Base-by-base conservation (phyloP, 2,113 vertebrate species). In the Bostrychus sinensis region DNA sequence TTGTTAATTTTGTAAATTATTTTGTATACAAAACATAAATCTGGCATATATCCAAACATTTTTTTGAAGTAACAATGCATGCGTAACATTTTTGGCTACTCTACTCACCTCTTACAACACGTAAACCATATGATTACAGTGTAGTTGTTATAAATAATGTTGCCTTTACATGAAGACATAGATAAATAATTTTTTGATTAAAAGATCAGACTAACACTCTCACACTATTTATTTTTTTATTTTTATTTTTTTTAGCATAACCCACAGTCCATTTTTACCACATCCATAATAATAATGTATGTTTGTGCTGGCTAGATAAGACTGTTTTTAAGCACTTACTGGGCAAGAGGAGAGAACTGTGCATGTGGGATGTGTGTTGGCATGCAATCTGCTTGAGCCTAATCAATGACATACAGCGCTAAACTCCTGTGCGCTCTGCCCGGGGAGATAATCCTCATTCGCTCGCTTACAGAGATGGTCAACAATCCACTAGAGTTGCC, bases 361-460 rank as follows among this genome's bases (percentile, higher is more conserved):
- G 70, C 39, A 64, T 70, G 65, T 77, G 77, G 77, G 67, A 46
- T 66, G 72, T 39, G 34, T 59, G 62, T 57, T 85, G 82, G 74
- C 81, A 87, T 80, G 75, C 69, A 69, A 69, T 50, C 55, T 65
- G 70, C 17, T 7, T 51, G 58, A 60, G 78, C 63, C 70, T 86
- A 86, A 85, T 90, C 83, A 88, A 80, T 85, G 75, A 81, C 80
- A 77, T 78, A 84, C 77, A 78, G 78, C 46, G 77, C 72, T 85
- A 75, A 83, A 73, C 69, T 76, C 67, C 56, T 62, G 79, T 70
- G 53, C 69, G 80, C 71, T 83, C 79, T 66, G 72, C 81, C 78
- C 74, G 23, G 76, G 70, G 75, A 87, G 83, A 84, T 86, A 82
- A 88, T 87, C 80, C 82, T 72, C 68, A 75, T 80, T 78, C 83